phyloP scores from a whole-genome alignment of 2,113 vertebrate genomes.

The Vulpes ferrilata region DNA sequence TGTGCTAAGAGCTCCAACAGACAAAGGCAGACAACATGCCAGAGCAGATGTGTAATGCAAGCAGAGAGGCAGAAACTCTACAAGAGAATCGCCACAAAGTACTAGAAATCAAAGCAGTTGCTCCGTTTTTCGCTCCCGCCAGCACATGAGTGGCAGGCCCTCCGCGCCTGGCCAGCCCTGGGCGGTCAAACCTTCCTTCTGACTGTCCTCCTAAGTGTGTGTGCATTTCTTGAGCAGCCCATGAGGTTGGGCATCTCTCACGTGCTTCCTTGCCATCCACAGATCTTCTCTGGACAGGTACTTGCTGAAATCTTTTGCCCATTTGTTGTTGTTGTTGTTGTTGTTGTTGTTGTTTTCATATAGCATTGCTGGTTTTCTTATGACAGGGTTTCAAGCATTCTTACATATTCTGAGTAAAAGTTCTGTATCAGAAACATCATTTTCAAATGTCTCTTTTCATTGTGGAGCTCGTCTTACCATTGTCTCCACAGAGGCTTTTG shows the following conservation, averaged over 20 bases:
- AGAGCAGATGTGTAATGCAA: too few species aligned
- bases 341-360: too few species aligned
- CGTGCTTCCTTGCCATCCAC: background rate
- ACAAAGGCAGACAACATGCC: too few species aligned
- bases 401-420: background rate
- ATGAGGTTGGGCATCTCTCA: background rate
- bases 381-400: background rate
- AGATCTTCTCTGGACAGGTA: background rate
- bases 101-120: background rate
- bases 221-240: background rate
- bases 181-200: too few species aligned
- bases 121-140: background rate
- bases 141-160: too few species aligned
- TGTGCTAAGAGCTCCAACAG: too few species aligned
- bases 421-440: background rate
- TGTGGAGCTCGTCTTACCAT: background rate
- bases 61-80: background rate
- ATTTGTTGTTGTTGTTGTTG: too few species aligned
- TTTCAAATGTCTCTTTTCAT: background rate
- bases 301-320: too few species aligned
- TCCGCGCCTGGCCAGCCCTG: too few species aligned
- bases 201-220: too few species aligned
- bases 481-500: background rate
- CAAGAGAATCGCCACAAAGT: background rate
- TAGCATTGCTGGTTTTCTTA: background rate